Evolutionary conservation across 2,888 invertebrate genomes (phyloP).

Genomic region (Mongoloraphidia duomilia): DNA sequence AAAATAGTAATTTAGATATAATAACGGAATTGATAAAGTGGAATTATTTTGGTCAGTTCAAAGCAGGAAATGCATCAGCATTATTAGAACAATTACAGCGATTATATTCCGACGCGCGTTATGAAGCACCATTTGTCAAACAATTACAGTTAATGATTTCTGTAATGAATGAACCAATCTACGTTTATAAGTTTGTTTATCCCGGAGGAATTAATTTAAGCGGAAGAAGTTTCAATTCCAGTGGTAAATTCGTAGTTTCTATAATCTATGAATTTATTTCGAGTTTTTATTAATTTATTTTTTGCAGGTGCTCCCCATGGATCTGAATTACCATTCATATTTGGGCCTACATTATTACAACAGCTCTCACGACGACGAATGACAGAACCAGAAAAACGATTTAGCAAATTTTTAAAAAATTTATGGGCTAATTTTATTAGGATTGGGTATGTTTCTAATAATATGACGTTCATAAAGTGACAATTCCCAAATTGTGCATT

Average conservation of each 20-base stretch:
- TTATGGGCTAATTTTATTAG: constrained; percentile 34
- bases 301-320: constrained; percentile 47
- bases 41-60: constrained; percentile 35
- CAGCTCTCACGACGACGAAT: constrained; percentile 49
- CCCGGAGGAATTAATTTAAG: constrained; percentile 32
- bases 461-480: no score
- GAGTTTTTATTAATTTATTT: not conserved
- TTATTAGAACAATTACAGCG: constrained; percentile 34
- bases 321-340: constrained; percentile 46
- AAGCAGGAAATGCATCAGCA: constrained; percentile 26
- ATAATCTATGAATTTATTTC: not conserved
- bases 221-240: constrained; percentile 33
- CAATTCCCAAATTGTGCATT: no score
- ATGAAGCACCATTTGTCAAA: constrained; percentile 39
- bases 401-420: constrained; percentile 35
- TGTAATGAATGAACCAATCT: constrained; percentile 31
- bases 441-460: constrained; percentile 36
- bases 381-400: constrained; percentile 40
- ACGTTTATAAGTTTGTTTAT: constrained; percentile 40
- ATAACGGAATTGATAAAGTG: constrained; percentile 36
- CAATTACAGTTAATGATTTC: constrained; percentile 33
- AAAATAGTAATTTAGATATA: constrained; percentile 18
- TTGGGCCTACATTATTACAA: constrained; percentile 51
- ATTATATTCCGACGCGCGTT: constrained; percentile 42
- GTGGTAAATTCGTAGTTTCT: constrained; percentile 27